Evolutionary conservation across 2,888 invertebrate genomes (phyloP).

Genomic region (Geophilus truncorum): DNA sequence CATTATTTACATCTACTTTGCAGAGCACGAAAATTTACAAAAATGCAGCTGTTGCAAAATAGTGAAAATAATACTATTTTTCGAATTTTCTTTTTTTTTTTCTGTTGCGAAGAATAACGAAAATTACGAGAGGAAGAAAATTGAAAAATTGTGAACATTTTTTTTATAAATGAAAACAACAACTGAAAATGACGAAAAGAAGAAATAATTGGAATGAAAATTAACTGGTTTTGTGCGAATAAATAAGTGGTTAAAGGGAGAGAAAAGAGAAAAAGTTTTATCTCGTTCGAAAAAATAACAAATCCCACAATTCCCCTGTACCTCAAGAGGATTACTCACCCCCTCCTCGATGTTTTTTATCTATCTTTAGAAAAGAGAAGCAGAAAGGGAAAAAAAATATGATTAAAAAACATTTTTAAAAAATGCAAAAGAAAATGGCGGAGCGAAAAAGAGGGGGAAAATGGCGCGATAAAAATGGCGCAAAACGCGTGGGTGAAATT

Average conservation of each 20-base stretch:
- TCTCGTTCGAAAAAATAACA: neutral
- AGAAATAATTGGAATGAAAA: neutral
- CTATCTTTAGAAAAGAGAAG: neutral
- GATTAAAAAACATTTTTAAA: neutral
- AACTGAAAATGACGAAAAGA: neutral
- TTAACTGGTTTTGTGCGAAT: too few species aligned
- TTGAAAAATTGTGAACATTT: too few species aligned
- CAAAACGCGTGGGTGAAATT: neutral
- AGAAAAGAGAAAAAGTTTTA: neutral
- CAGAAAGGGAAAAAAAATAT: neutral
- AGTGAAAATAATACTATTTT: too few species aligned
- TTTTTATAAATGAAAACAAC: too few species aligned
- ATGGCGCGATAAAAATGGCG: neutral
- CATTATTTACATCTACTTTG: too few species aligned
- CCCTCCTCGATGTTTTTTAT: neutral
- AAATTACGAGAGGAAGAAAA: too few species aligned
- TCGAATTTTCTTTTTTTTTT: too few species aligned
- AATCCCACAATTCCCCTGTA: neutral
- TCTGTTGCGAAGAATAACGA: too few species aligned
- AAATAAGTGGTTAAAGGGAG: neutral
- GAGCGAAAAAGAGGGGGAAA: neutral
- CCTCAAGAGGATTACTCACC: slow-evolving; percentile 28
- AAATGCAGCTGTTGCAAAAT: too few species aligned
- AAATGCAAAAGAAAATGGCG: too few species aligned
- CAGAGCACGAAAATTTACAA: too few species aligned